Percentiles rank a stretch among this genome's conserved stretches.
Conservation (phyloP, 2,888 invertebrate species). For the Drosophila setosimentum region DNA sequence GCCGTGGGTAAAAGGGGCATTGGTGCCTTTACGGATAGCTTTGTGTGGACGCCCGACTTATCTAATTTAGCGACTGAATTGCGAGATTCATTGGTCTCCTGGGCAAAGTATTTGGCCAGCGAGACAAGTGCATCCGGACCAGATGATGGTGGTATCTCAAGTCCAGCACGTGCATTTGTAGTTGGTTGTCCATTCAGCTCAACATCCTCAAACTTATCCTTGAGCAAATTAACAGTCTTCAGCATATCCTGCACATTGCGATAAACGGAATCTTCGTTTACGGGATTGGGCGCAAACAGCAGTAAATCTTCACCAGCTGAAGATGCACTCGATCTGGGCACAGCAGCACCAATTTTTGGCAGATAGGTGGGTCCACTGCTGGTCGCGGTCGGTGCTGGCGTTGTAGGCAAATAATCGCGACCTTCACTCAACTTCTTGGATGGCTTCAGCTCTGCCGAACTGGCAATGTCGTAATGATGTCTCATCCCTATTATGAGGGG, state of each 20-base stretch:
- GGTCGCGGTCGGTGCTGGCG: conserved; percentile 63
- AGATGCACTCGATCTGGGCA: conserved; percentile 58
- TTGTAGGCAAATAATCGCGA: conserved; percentile 66
- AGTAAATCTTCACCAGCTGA: conserved; percentile 70
- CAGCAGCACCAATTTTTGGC: conserved; percentile 65
- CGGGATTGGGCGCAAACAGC: conserved; percentile 76
- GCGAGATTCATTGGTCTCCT: conserved; percentile 83
- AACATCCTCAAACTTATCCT: conserved; percentile 85
- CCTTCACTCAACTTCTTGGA: conserved; percentile 49
- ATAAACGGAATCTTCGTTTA: conserved; percentile 85
- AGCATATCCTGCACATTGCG: conserved; percentile 90
- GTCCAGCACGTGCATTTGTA: conserved; percentile 87
- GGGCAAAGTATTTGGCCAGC: conserved; percentile 91
- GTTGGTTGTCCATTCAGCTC: conserved; percentile 85
- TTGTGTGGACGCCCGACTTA: conserved; percentile 50
- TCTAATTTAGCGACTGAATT: conserved; percentile 68
- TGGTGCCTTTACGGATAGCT: conserved; percentile 50
- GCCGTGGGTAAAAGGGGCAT: conserved; percentile 44
- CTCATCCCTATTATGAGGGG: conserved; percentile 79
- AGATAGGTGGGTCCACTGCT: conserved; percentile 83
- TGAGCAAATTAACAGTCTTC: conserved; percentile 88
- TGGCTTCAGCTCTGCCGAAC: conserved; percentile 63
- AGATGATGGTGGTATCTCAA: conserved; percentile 90
- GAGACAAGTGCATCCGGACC: conserved; percentile 92
- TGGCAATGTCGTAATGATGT: conserved; percentile 70